A percentile compares a stretch with the other conserved stretches of the same genome.
Evolutionary conservation across 2,888 invertebrate species (phyloP).

Genomic region (Chrysolina americana): DNA sequence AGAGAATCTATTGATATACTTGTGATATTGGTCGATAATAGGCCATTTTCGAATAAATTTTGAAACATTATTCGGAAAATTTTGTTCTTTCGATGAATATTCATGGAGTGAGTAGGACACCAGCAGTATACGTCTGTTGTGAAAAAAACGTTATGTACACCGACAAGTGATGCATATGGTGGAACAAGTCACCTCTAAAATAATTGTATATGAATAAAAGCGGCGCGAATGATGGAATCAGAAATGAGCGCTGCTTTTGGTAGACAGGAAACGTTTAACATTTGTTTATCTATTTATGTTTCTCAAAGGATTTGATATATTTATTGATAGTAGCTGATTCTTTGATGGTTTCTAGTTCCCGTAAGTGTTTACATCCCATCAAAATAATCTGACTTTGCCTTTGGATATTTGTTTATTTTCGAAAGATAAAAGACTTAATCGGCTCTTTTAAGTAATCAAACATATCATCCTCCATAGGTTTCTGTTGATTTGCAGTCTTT

Average conservation of each 20-base stretch:
- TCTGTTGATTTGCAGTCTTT: conserved; percentile 27
- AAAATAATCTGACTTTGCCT: conserved; percentile 62
- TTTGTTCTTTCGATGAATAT: too few species aligned
- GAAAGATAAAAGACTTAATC: conserved; percentile 66
- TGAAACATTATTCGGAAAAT: too few species aligned
- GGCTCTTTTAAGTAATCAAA: conserved; percentile 63
- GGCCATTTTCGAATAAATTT: too few species aligned
- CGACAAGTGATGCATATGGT: not conserved
- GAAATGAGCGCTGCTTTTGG: conserved; percentile 10
- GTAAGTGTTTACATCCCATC: conserved; percentile 63
- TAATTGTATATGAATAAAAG: conserved; percentile 20
- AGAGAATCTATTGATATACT: too few species aligned
- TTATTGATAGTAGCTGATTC: conserved; percentile 63
- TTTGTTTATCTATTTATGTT: conserved; percentile 64
- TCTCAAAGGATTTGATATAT: conserved; percentile 66
- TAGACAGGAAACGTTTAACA: conserved; percentile 58
- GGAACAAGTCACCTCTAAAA: conserved; percentile 7
- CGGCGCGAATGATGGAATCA: conserved; percentile 3
- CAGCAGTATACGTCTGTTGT: not conserved
- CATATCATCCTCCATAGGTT: conserved; percentile 60
- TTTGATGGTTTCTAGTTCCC: conserved; percentile 63
- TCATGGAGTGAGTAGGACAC: too few species aligned
- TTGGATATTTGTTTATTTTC: conserved; percentile 62
- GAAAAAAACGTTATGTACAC: not conserved
- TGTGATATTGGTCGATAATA: too few species aligned